Evolutionary conservation across 2,797 vertebrate species (phyloP), one percentile per base, ranked within the genome.

Genomic region (Diplodus sargus): DNA sequence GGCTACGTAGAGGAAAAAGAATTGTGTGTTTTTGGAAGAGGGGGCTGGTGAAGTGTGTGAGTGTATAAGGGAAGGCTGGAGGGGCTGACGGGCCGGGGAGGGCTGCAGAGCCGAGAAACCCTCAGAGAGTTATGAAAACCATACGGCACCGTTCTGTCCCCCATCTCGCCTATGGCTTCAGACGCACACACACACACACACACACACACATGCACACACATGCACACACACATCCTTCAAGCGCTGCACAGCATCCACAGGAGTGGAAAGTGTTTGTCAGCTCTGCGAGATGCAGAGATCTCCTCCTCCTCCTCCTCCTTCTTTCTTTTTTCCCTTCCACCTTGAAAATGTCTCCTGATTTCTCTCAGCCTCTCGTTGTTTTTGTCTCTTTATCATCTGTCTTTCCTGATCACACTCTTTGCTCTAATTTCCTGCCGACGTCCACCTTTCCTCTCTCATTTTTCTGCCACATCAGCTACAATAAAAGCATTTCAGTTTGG

Each of bases 1-100:
- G 59, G 84, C 86, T 85, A 92, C 89, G 91, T 92, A 90, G 86
- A 92, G 91, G 90, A 93, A 93, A 94, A 92, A 93, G 87, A 90
- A 92, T 87, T 90, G 91, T 92, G 89, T 89, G 87, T 92, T 94
- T 93, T 93, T 90, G 76, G 87, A 89, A 89, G 85, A 88, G 92
- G 90, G 91, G 90, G 91, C 87, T 90, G 91, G 89, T 90, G 71
- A 85, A 83, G 67, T 88, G 76, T 84, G 84, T 61, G 67, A 83
- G 85, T 80, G 74, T 75, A 75, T 89, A 57, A 74, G 78, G 47
- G 77, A 73, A 85, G 74, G 79, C 81, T 85, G 77, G 81, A 85
- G 85, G 82, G 85, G 78, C 71, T 82, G 88, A 79, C 25, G 74
- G 72, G 62, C 58, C 30, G 70, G 70, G 64, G 39, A 14, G 63